Evolutionary conservation across 2,888 invertebrate species (phyloP), one percentile per base, ranked within the genome.

Genomic region (Caradrina clavipalpis): DNA sequence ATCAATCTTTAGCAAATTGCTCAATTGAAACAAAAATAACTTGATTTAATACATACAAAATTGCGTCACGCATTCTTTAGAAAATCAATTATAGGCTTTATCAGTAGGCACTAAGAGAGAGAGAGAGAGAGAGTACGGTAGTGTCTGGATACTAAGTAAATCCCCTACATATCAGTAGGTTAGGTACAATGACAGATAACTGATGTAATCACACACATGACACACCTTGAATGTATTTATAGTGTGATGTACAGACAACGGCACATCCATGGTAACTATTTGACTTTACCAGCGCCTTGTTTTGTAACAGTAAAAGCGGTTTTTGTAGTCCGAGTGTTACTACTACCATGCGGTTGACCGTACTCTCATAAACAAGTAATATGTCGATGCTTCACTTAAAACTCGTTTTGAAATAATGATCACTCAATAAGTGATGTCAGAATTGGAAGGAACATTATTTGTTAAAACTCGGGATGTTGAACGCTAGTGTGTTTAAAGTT

Each of bases 191-290:
- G 65, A 64, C 67, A 72, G 67, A 65, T 60, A 61, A 58, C 67
- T 80, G 80, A 78, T 78, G 75, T 82, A 73, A 78, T 73, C 56
- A 71, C 78, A 82, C 77, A 45, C 45, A 45, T 45, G 45, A 17
- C 45, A 75, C 64, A 74, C 75, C 75, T 66, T 71, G 67, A 71
- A 66, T 47, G 15, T 67, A 66, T 71, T 71, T 21, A 53, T 51
- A 75, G 26, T 74, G 51, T 71, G 19, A 35, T 70, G 66, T 71
- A 71, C 75, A 56, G 17, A 17, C 45, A 17, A 45, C 45, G 11
- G 45, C 45, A 45, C 45, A 45, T 45, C 45, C 45, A 45, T 56
- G 21, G 39, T 69, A 68, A 17, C 45, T 6, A 17, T 45, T 45
- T 45, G 5, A 45, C 45, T 17, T 45, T 17, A 17, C 17, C 15